These are phyloP conservation scores for Misgurnus anguillicaudatus DNA, from an alignment of 2,113 vertebrate species.

Conservation along the genomic window DNA sequence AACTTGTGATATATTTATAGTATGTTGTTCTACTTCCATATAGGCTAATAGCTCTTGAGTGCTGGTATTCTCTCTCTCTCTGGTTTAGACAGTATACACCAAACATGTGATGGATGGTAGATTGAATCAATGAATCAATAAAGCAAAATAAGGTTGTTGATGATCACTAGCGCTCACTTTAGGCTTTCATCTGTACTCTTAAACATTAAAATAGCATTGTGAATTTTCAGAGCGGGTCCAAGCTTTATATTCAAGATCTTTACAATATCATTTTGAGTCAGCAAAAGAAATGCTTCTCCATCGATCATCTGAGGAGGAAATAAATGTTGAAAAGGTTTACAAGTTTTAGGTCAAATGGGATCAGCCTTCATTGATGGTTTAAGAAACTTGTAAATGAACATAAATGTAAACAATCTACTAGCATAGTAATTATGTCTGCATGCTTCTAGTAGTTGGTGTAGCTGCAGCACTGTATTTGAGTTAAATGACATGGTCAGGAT, in stretches of 20 bases:
- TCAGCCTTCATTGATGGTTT: no score
- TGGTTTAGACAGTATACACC: conserved; percentile 56
- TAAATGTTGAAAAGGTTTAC: background rate
- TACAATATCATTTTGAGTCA: conserved; percentile 96
- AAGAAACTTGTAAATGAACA: no score
- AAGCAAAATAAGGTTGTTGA: conserved; percentile 54
- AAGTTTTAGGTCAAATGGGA: no score
- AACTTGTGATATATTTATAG: no score
- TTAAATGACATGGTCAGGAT: no score
- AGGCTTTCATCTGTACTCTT: conserved; percentile 93
- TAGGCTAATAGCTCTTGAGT: background rate
- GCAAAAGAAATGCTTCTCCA: conserved; percentile 93
- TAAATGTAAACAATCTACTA: no score
- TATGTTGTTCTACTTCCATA: background rate
- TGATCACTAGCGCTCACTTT: conserved; percentile 76
- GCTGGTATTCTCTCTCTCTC: conserved; percentile 6
- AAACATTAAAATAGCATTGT: conserved; percentile 99
- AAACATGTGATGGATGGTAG: conserved; percentile 63
- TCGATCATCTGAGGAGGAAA: conserved; percentile 87
- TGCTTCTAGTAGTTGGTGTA: no score
- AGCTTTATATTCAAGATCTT: conserved; percentile 99
- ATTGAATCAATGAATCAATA: conserved; percentile 65
- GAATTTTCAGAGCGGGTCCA: conserved; percentile 97
- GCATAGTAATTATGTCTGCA: no score
- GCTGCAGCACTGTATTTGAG: no score